Percentiles rank a stretch among this genome's conserved stretches.
Conservation (phyloP, 2,797 vertebrate species). For the Philypnodon macrostomus region DNA sequence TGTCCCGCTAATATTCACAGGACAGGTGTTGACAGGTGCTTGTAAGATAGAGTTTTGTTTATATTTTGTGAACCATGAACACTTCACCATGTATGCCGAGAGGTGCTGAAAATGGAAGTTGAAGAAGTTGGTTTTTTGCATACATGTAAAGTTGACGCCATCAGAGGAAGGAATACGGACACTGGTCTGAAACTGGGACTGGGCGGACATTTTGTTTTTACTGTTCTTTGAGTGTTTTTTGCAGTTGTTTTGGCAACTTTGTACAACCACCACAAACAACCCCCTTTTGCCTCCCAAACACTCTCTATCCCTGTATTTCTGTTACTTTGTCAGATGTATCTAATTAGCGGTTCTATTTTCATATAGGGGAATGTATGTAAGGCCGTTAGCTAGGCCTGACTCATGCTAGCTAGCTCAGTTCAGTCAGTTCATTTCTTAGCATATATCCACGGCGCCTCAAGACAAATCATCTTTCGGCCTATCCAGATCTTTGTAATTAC, state of each 20-base stretch:
- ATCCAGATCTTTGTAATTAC: slow-evolving; percentile 43
- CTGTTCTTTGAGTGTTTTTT: slow-evolving; percentile 57
- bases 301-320: slow-evolving; percentile 53
- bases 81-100: no score
- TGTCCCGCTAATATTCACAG: slow-evolving; percentile 10
- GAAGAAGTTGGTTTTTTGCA: no score
- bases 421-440: slow-evolving; percentile 65
- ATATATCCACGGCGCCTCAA: slow-evolving; percentile 33
- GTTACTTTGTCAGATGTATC: slow-evolving; percentile 66
- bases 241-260: slow-evolving; percentile 58
- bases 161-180: slow-evolving; percentile 12
- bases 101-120: no score
- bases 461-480: slow-evolving; percentile 34
- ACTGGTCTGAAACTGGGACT: slow-evolving; percentile 4
- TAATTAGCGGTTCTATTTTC: slow-evolving; percentile 74
- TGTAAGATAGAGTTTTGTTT: slow-evolving; percentile 37
- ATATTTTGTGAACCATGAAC: slow-evolving; percentile 22
- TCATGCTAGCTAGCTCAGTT: slow-evolving; percentile 51
- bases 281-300: background rate
- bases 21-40: slow-evolving; percentile 51
- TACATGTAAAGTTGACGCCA: slow-evolving; percentile 49
- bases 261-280: slow-evolving; percentile 55
- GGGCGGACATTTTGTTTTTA: slow-evolving; percentile 28
- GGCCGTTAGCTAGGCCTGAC: slow-evolving; percentile 56
- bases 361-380: slow-evolving; percentile 69